phyloP scores from a whole-genome alignment of 2,113 vertebrate species.

The Microcebus griseorufus region DNA sequence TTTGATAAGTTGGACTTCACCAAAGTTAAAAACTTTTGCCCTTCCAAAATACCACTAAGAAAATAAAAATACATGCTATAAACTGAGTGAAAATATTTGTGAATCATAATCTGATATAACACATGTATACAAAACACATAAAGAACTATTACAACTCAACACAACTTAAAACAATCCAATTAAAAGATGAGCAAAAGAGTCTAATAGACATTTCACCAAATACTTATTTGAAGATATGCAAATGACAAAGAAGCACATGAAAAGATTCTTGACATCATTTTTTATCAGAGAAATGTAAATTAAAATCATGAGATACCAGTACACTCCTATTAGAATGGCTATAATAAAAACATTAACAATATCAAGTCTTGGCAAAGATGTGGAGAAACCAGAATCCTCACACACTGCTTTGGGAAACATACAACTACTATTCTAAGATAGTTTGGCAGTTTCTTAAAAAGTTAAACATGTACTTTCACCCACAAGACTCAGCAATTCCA shows the following conservation, averaged over 20 bases:
- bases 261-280: background rate
- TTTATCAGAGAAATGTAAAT: background rate
- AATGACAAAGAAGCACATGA: background rate
- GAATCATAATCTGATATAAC: background rate
- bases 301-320: background rate
- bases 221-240: background rate
- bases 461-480: background rate
- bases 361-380: background rate
- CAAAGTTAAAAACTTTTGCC: slow-evolving; percentile 1
- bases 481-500: background rate
- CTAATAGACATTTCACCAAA: background rate
- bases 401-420: background rate
- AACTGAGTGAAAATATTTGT: background rate
- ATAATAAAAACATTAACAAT: background rate
- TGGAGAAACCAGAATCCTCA: background rate
- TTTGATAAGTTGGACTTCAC: background rate
- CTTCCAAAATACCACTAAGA: background rate
- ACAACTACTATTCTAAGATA: background rate
- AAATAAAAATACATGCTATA: background rate
- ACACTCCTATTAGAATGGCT: background rate
- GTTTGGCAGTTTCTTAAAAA: background rate
- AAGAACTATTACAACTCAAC: background rate
- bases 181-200: background rate
- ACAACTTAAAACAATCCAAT: background rate
- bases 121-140: background rate